A percentile compares a stretch with the other conserved stretches of the same genome.
phyloP scores from a whole-genome alignment of 2,797 vertebrate species.

The Myotis findleyi region DNA sequence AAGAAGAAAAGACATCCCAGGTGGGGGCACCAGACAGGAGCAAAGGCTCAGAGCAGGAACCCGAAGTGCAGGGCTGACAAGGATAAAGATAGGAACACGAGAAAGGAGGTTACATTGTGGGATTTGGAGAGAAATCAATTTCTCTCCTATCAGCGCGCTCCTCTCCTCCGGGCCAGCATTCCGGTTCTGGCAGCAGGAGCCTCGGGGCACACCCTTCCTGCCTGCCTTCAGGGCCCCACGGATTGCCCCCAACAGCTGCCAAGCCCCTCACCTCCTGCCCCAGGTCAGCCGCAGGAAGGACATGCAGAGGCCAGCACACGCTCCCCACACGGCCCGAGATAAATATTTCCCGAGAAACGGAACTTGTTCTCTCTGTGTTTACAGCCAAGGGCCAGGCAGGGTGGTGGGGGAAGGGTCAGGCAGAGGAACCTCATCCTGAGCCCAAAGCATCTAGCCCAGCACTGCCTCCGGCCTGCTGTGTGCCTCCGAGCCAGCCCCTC shows the following conservation, averaged over 20 bases:
- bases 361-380: constrained; percentile 82
- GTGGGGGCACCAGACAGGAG: background rate
- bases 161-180: background rate
- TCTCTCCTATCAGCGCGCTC: background rate
- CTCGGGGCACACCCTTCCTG: constrained; percentile 26
- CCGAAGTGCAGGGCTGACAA: background rate
- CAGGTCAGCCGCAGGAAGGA: constrained; percentile 74
- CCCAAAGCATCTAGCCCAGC: background rate
- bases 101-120: background rate
- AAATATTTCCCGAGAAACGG: constrained; percentile 83
- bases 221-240: background rate
- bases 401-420: background rate
- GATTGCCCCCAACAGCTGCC: constrained; percentile 43
- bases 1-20: background rate
- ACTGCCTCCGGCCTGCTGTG: background rate
- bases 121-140: constrained; percentile 11
- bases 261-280: constrained; percentile 68
- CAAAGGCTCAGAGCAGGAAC: background rate
- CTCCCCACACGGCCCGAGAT: constrained; percentile 78
- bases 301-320: constrained; percentile 69
- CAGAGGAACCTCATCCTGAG: background rate
- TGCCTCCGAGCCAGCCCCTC: background rate
- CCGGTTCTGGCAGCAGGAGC: background rate
- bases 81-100: background rate
- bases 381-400: constrained; percentile 72